Base-by-base conservation (phyloP, 2,797 vertebrate species). In the Vireo griseus region DNA sequence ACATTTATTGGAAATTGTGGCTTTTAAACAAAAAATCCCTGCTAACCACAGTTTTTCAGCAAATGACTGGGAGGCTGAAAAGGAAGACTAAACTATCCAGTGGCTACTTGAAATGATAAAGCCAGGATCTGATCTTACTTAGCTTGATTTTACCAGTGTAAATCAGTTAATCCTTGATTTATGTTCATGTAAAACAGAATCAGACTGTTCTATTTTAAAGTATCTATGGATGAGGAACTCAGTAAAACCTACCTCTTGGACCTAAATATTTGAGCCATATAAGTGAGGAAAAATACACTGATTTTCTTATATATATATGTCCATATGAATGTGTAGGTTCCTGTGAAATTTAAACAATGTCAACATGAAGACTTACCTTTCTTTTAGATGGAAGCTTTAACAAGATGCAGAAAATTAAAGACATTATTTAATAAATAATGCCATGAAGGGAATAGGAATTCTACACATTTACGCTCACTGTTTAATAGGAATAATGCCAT, bases 21-120 rank as follows among this genome's bases (percentile, higher is more conserved):
- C 77, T 86, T 95, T 78, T 67, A 94, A 94, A 89, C 16, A 85
- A 91, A 91, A 89, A 83, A 61, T 61, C 57, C 16, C 28, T 24
- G 4, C 61, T 77, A 88, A 87, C 63, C 80, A 90, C 76, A 82
- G 45, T 61, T 93, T 93, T 94, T 74, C 63, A 89, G 83, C 66
- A 82, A 59, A 81, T 57, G 62, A 50, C 59, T 66, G 13, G 44
- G 74, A 80, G 54, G 44, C 76, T 73, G 52, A 72, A 79, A 81
- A 65, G 22, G 90, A 75, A 92, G 80, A 89, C 48, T 57, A 57
- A 94, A 86, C 67, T 88, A 55, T 72, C 37, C 15, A 25, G 42
- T 76, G 55, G 52, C 66, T 73, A 66, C 33, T 62, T 86, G 48
- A 50, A 76, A 79, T 82, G 10, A 59, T 57, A 90, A 86, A 88